Conservation (phyloP, 2,113 vertebrate species). For the Lophura nycthemera region DNA sequence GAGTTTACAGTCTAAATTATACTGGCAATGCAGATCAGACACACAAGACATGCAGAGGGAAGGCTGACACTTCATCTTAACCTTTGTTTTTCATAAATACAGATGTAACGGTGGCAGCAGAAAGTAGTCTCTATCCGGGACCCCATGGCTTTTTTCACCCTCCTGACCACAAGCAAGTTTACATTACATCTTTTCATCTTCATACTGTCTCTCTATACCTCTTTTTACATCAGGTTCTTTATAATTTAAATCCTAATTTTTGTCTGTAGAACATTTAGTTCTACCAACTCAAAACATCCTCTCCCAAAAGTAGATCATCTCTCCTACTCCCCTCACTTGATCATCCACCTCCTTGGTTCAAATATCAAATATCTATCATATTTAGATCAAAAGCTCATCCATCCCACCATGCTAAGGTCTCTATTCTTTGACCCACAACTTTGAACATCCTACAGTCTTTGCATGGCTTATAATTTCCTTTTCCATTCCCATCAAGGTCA, state of each 20-base stretch:
- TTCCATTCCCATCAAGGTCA: background rate
- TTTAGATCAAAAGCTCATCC: background rate
- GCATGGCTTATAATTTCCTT: background rate
- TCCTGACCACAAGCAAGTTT: background rate
- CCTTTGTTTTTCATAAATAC: background rate
- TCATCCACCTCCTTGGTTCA: background rate
- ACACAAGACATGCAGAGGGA: background rate
- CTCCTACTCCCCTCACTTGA: background rate
- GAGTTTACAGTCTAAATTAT: background rate
- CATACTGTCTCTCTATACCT: background rate
- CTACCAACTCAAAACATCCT: background rate
- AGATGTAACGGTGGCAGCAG: background rate
- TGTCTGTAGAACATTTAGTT: background rate
- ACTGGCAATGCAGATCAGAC: background rate
- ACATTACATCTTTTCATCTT: background rate
- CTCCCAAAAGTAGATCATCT: background rate
- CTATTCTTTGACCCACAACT: background rate
- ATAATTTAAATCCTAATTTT: fast-evolving
- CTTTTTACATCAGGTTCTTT: background rate
- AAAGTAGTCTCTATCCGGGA: background rate
- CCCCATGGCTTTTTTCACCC: background rate
- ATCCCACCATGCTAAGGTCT: background rate
- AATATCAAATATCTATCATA: background rate
- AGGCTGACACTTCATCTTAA: constrained; percentile 24
- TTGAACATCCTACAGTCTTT: background rate